These are phyloP conservation scores for Chloropsis cyanopogon DNA, from an alignment of 2,113 vertebrate genomes.

Conservation along the genomic window DNA sequence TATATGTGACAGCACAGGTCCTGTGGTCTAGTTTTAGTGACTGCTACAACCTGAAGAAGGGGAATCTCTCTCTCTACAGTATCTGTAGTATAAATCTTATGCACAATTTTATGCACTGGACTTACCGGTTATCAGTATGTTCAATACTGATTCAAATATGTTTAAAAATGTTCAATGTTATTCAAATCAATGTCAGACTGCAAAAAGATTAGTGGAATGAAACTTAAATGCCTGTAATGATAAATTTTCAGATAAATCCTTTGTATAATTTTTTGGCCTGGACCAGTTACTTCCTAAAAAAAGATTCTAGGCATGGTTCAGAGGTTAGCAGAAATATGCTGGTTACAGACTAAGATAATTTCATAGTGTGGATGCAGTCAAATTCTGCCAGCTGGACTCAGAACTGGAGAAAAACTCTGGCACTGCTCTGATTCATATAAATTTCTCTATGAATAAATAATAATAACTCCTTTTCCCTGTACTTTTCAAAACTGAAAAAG, in stretches of 20 bases:
- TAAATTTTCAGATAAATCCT: background rate
- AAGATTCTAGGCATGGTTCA: background rate
- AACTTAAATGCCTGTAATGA: background rate
- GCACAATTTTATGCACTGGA: background rate
- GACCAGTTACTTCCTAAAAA: background rate
- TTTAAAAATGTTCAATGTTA: no score
- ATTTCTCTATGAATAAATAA: background rate
- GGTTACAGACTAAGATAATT: background rate
- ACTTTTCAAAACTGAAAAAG: background rate
- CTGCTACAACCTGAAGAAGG: background rate
- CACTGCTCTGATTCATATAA: background rate
- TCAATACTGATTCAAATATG: background rate
- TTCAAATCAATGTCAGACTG: background rate
- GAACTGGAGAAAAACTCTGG: background rate
- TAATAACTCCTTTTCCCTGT: background rate
- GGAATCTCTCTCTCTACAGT: background rate
- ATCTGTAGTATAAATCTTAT: background rate
- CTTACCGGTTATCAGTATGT: background rate
- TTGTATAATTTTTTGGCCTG: background rate
- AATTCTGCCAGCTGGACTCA: constrained; percentile 27
- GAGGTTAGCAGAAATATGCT: background rate
- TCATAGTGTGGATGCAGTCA: background rate
- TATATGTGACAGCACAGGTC: background rate
- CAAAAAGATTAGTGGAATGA: background rate
- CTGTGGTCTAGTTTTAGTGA: background rate